Conservation (phyloP, 2,888 invertebrate species). For the Troides helena region DNA sequence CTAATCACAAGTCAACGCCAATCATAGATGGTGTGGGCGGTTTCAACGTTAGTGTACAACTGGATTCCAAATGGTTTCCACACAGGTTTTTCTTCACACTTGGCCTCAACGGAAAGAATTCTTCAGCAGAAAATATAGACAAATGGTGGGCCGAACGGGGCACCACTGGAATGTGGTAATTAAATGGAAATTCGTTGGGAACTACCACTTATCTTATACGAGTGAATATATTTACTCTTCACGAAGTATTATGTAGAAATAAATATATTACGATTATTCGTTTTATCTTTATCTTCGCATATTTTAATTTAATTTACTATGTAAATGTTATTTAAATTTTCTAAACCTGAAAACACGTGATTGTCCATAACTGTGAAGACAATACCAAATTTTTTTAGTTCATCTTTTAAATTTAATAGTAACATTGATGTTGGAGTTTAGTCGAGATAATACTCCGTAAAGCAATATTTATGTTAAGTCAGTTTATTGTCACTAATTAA, state of each 20-base stretch:
- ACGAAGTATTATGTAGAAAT: too few species aligned
- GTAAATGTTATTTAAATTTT: too few species aligned
- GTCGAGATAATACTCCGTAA: background rate
- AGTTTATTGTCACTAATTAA: background rate
- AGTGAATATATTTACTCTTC: background rate
- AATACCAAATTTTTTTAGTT: too few species aligned
- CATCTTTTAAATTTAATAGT: background rate
- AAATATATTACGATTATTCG: too few species aligned
- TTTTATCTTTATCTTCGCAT: too few species aligned
- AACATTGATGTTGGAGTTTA: background rate
- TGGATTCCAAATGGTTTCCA: slow-evolving; percentile 59
- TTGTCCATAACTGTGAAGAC: too few species aligned
- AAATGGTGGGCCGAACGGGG: slow-evolving; percentile 49
- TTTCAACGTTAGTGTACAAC: slow-evolving; percentile 56
- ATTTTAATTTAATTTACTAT: too few species aligned
- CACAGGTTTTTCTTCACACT: slow-evolving; percentile 53
- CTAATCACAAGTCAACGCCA: slow-evolving; percentile 52
- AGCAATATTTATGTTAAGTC: too few species aligned
- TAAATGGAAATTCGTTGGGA: background rate
- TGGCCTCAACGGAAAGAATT: slow-evolving; percentile 55
- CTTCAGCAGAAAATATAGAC: slow-evolving; percentile 40
- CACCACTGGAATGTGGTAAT: slow-evolving; percentile 47
- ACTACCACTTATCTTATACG: background rate
- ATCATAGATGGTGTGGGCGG: slow-evolving; percentile 56
- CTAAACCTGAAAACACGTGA: too few species aligned